These are phyloP conservation scores for Peromyscus leucopus DNA, from an alignment of 2,113 vertebrate genomes.

Conservation along the genomic window DNA sequence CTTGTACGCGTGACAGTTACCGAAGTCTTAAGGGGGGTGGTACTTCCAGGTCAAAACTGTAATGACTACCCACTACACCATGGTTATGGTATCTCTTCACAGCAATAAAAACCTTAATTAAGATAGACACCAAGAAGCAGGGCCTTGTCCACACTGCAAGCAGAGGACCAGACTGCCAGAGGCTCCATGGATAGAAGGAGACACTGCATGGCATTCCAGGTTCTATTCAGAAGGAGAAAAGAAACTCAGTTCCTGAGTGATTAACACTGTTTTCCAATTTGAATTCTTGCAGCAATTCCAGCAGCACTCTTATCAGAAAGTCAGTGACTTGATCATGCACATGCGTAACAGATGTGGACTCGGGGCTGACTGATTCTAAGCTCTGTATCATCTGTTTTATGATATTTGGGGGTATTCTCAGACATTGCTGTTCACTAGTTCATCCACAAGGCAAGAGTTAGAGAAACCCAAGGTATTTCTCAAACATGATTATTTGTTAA, in stretches of 20 bases:
- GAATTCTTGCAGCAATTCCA: background rate
- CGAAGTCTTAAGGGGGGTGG: no score
- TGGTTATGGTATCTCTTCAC: background rate
- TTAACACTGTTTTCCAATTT: background rate
- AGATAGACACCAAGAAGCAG: background rate
- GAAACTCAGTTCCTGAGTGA: background rate
- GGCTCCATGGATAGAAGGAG: background rate
- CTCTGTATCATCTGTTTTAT: background rate
- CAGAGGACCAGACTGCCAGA: background rate
- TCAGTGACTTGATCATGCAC: constrained; percentile 35
- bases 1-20: no score
- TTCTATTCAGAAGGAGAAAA: background rate
- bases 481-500: background rate
- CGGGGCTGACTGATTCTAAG: background rate
- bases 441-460: background rate
- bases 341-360: background rate
- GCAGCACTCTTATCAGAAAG: background rate
- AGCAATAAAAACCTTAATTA: background rate
- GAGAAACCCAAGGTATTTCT: background rate
- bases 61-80: no score
- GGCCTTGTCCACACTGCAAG: background rate
- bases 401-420: background rate
- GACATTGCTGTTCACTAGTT: background rate
- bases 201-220: background rate
- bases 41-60: no score